Evolutionary conservation across 2,888 invertebrate species (phyloP).

Genomic region (Bruchidius siliquastri): DNA sequence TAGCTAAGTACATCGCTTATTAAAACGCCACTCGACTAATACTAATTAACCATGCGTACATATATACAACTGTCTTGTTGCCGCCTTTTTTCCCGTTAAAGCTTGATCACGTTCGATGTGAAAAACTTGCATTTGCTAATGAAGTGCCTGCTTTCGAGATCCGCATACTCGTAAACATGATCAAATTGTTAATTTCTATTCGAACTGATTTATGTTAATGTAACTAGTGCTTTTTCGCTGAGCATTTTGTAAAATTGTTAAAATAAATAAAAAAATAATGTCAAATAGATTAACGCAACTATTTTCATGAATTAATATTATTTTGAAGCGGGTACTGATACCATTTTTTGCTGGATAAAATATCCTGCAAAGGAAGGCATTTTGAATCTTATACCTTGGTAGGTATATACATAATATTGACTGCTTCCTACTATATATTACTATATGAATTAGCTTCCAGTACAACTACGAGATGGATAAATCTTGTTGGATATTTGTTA

Average conservation of each 20-base stretch:
- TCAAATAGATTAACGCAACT: too few relatives aligned
- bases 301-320: too few relatives aligned
- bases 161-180: neutral
- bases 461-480: too few relatives aligned
- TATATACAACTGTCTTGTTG: neutral
- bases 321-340: too few relatives aligned
- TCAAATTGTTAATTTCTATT: neutral
- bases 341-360: too few relatives aligned
- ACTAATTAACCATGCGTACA: neutral
- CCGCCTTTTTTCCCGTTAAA: neutral
- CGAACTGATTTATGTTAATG: neutral
- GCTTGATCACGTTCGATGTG: neutral
- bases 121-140: neutral
- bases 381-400: too few relatives aligned
- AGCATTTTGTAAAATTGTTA: neutral
- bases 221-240: neutral
- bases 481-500: too few relatives aligned
- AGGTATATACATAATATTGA: too few relatives aligned
- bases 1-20: neutral
- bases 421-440: too few relatives aligned
- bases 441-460: too few relatives aligned
- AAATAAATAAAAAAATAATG: too few relatives aligned
- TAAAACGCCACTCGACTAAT: neutral
- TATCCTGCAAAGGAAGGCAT: too few relatives aligned
- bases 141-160: neutral